Evolutionary conservation across 2,113 vertebrate species (phyloP), one percentile per base, ranked within the genome.

Genomic region (Oxygymnocypris stewartii): DNA sequence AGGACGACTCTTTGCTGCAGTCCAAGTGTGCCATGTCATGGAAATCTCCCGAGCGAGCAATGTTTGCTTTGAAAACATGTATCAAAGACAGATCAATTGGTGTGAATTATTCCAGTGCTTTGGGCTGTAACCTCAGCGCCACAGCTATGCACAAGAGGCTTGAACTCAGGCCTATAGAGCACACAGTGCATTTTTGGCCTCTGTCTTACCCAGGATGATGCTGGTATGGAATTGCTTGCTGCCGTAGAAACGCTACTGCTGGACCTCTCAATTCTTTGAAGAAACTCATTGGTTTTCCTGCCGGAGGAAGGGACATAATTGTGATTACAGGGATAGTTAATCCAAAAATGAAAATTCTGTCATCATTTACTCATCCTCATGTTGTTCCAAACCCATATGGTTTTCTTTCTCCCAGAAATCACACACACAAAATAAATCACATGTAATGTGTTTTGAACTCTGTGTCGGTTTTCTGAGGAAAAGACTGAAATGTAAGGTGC

Each of bases 1-100:
- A 47, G 54, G 80, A 74, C 12, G 31, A 20, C 49, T 87, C 79
- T 88, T 84, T 63, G 16, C 63, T 88, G 84, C 54, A 82, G 80
- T 79, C 18, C 4, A 67, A n/a, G 42, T 84, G 37, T 85, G 78
- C 85, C 47, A 20, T 75, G 86, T 87, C 35, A 78, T 88, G 86
- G 81, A 91, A 90, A 88, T 86, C 75, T 28, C 80, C 0, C 42
- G 86, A 84, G 84, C n/a, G 73, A 69, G 37, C 23, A 40, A 1
- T 92, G 79, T 94, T 94, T 93, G 86, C 67, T 90, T 42, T 91
- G 82, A 91, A 93, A 95, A 92, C 89, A 92, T 69, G 65, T 49
- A 75, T 86, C 86, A 92, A 89, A 92, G 88, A 82, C 69, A 40
- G 82, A 89, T 92, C 82, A 80, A 82, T 86, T 85, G 87, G 89